phyloP scores from a whole-genome alignment of 2,888 invertebrate species.

The Hirtodrosophila trivittata region DNA sequence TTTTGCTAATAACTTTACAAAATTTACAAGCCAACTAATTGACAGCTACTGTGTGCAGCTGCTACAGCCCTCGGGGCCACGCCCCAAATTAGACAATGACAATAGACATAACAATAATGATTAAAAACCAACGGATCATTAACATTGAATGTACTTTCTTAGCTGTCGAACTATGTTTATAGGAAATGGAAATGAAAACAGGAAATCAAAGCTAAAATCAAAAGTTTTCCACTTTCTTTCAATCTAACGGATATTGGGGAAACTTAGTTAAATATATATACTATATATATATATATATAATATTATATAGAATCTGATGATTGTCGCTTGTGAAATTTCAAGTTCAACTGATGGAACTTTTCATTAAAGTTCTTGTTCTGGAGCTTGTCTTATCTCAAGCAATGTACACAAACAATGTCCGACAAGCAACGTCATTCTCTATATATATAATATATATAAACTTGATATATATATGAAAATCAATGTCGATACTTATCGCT shows the following conservation, averaged over 20 bases:
- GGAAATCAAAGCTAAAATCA: conserved; percentile 18
- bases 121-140: conserved; percentile 20
- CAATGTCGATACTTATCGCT: conserved; percentile 56
- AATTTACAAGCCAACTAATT: conserved; percentile 69
- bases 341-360: conserved; percentile 50
- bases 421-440: conserved; percentile 22
- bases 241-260: no score
- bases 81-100: conserved; percentile 30
- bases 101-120: conserved; percentile 21
- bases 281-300: no score
- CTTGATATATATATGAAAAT: background rate
- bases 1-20: conserved; percentile 70
- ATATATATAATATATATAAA: conserved; percentile 6
- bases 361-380: conserved; percentile 51
- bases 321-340: conserved; percentile 30
- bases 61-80: conserved; percentile 18
- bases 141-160: conserved; percentile 6
- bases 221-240: background rate
- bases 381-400: conserved; percentile 47
- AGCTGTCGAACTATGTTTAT: background rate
- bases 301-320: background rate
- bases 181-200: conserved; percentile 28
- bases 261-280: no score
- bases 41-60: conserved; percentile 62
- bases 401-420: conserved; percentile 24